Conservation (phyloP, 1,140 invertebrate genomes). For the Rhagoletis zephyria region DNA sequence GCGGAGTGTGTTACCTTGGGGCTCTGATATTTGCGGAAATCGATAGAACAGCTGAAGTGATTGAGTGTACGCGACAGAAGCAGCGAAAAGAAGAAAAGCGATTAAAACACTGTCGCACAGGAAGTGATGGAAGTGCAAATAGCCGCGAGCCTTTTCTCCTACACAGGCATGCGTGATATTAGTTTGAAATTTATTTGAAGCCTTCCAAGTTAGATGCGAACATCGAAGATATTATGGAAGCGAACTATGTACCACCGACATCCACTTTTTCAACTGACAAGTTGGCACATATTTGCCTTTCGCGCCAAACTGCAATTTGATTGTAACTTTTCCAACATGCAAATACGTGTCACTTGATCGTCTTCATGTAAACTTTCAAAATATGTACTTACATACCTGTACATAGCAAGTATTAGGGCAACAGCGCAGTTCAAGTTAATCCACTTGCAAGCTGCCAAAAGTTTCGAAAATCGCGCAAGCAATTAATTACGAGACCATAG, state of each 20-base stretch:
- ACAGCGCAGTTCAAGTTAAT: too few relatives aligned
- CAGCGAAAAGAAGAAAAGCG: background rate
- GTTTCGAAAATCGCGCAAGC: too few relatives aligned
- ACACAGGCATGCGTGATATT: background rate
- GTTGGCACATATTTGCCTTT: background rate
- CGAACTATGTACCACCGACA: too few relatives aligned
- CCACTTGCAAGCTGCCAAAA: too few relatives aligned
- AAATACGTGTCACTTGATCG: too few relatives aligned
- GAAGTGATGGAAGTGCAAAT: background rate
- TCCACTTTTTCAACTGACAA: background rate
- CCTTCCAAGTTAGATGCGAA: background rate
- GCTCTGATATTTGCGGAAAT: conserved; percentile 32
- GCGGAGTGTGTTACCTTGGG: background rate
- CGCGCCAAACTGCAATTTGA: background rate
- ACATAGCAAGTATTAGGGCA: too few relatives aligned
- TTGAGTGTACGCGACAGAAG: background rate
- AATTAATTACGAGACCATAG: too few relatives aligned
- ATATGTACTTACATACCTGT: too few relatives aligned
- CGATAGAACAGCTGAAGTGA: background rate
- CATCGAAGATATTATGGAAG: background rate
- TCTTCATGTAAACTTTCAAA: too few relatives aligned
- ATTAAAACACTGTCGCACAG: conserved; percentile 13
- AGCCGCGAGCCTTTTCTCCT: background rate
- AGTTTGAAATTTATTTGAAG: background rate
- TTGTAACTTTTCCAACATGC: background rate